Conservation (phyloP, 2,797 vertebrate genomes). For the Gymnopithys bicolor region DNA sequence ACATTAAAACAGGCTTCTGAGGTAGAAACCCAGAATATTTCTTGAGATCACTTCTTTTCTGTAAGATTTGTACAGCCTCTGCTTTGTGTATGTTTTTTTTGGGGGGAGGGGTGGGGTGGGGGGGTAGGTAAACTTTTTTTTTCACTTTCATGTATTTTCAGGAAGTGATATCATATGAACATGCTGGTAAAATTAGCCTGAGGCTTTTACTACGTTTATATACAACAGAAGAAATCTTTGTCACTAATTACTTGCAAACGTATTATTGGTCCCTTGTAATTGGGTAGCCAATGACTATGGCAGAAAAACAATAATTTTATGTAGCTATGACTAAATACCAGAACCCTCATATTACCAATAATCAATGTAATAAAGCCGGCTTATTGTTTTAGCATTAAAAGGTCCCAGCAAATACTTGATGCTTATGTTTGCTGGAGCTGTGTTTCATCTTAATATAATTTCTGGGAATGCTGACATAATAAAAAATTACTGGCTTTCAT, state of each 20-base stretch:
- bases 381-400: conserved; percentile 40
- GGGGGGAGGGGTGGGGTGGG: no score
- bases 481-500: conserved; percentile 27
- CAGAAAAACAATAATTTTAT: conserved; percentile 46
- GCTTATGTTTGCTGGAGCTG: conserved; percentile 14
- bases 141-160: conserved; percentile 33
- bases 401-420: not conserved
- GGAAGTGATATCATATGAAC: conserved; percentile 64
- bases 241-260: conserved; percentile 50
- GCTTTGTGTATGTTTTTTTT: conserved; percentile 13
- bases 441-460: conserved; percentile 22
- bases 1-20: conserved; percentile 3
- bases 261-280: conserved; percentile 39
- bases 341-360: conserved; percentile 22
- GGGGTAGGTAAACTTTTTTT: not conserved
- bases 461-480: conserved; percentile 43
- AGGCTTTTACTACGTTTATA: conserved; percentile 54
- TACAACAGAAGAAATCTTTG: conserved; percentile 68
- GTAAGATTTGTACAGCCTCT: not conserved
- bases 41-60: not conserved
- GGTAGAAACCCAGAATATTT: conserved; percentile 3
- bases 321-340: conserved; percentile 31
- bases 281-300: conserved; percentile 30
- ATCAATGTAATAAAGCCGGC: conserved; percentile 47
- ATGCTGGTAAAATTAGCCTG: conserved; percentile 64